Conservation (phyloP, 2,888 invertebrate genomes). For the Habroteleia sp. region DNA sequence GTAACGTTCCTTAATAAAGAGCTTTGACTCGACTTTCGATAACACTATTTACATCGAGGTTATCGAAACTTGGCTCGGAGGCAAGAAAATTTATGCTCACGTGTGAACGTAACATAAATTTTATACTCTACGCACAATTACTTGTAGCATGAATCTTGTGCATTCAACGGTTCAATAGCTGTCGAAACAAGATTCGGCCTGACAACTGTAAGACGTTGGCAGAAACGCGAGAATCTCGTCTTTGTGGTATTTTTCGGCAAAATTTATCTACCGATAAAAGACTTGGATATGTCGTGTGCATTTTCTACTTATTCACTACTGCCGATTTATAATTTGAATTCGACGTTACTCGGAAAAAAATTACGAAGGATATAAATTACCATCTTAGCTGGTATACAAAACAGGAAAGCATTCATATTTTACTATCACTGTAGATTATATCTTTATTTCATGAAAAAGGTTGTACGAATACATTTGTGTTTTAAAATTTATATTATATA, state of each 20-base stretch:
- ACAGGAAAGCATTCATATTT: no score
- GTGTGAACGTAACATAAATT: constrained; percentile 56
- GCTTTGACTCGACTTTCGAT: constrained; percentile 19
- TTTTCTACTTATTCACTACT: no score
- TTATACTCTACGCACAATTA: constrained; percentile 56
- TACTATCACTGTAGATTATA: no score
- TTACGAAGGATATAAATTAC: no score
- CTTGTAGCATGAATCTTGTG: constrained; percentile 47
- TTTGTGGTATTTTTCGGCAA: constrained; percentile 2
- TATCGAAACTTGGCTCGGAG: constrained; percentile 29
- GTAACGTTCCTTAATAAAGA: constrained; percentile 17
- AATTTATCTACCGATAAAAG: constrained; percentile 16
- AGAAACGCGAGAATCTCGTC: constrained; percentile 23
- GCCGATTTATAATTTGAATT: no score
- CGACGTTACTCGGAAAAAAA: no score
- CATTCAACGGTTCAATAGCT: constrained; percentile 57
- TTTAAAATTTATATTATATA: no score
- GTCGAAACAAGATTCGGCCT: constrained; percentile 38
- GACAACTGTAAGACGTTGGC: constrained; percentile 33
- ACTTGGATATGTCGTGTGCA: no score
- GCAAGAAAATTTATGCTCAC: constrained; percentile 28
- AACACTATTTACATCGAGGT: constrained; percentile 26
- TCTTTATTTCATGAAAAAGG: no score
- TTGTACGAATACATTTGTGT: no score
- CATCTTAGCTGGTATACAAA: no score